phyloP scores from a whole-genome alignment of 2,888 invertebrate genomes.

The Andrena haemorrhoa region DNA sequence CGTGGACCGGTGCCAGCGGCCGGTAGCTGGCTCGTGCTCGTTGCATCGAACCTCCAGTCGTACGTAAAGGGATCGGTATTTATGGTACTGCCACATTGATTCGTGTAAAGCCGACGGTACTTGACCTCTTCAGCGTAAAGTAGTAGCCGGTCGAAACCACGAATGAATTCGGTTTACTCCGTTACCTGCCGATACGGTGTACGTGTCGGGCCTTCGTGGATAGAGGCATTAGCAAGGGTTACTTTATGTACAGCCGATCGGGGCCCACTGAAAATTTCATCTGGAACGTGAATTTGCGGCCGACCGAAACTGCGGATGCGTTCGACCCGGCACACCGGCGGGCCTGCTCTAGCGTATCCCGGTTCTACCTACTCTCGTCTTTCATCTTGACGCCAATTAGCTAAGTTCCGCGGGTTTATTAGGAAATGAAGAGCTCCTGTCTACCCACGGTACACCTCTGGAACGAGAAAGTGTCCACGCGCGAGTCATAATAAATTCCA shows the following conservation, averaged over 20 bases:
- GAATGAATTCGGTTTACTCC: constrained; percentile 62
- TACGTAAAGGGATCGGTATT: constrained; percentile 73
- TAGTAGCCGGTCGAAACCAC: constrained; percentile 62
- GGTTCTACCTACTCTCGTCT: not conserved
- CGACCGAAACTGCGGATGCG: constrained; percentile 27
- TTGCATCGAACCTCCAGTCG: constrained; percentile 58
- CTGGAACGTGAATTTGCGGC: constrained; percentile 34
- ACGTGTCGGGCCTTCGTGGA: constrained; percentile 47
- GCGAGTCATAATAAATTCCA: constrained; percentile 46
- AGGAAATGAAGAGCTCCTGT: too few relatives aligned
- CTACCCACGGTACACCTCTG: not conserved
- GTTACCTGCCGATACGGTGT: constrained; percentile 27
- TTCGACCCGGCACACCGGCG: not conserved
- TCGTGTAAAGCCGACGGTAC: constrained; percentile 72
- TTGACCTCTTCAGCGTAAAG: constrained; percentile 63
- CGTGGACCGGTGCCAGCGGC: constrained; percentile 60
- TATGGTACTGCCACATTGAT: constrained; percentile 74
- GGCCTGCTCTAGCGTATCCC: not conserved
- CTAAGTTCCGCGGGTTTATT: too few relatives aligned
- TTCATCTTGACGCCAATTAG: not conserved
- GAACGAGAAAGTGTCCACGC: constrained; percentile 8
- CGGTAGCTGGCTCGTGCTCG: constrained; percentile 47
- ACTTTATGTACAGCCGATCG: constrained; percentile 52
- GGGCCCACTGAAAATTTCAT: constrained; percentile 52
- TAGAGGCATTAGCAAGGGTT: constrained; percentile 53